Percentiles rank a stretch among this genome's conserved stretches.
Evolutionary conservation across 1,140 invertebrate species (phyloP).

Genomic region (Bathynomus jamesi): DNA sequence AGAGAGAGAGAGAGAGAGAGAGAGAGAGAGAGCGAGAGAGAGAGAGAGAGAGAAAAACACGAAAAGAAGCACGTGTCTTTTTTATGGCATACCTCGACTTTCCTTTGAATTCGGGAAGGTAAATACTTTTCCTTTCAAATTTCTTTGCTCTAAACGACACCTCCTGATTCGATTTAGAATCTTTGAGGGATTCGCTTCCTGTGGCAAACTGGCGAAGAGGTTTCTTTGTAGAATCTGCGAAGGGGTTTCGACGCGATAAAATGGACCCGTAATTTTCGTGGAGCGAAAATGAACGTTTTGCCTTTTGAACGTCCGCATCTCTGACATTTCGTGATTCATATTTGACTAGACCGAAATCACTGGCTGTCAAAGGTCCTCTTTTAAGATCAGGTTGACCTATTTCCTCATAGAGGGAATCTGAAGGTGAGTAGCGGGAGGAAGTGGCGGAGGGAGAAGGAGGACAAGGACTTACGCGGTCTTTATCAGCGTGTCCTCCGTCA

Average conservation of each 20-base stretch:
- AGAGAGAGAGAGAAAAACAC: too few relatives aligned
- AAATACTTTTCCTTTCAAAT: neutral
- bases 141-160: neutral
- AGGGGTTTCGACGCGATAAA: neutral
- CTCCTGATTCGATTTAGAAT: neutral
- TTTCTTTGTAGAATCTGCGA: neutral
- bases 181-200: neutral
- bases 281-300: neutral
- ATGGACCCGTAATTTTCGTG: neutral
- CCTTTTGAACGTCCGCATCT: neutral
- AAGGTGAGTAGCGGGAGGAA: neutral
- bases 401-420: neutral
- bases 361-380: neutral
- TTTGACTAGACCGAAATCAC: neutral
- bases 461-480: neutral
- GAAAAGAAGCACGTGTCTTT: too few relatives aligned
- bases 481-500: neutral
- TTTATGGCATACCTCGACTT: neutral
- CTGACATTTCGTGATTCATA: neutral
- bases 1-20: too few relatives aligned
- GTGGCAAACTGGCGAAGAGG: neutral
- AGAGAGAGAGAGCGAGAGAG: too few relatives aligned
- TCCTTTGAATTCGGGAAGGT: neutral
- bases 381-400: neutral
- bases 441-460: neutral